Base-by-base conservation (phyloP, 2,113 vertebrate species). In the Pseudonaja textilis region DNA sequence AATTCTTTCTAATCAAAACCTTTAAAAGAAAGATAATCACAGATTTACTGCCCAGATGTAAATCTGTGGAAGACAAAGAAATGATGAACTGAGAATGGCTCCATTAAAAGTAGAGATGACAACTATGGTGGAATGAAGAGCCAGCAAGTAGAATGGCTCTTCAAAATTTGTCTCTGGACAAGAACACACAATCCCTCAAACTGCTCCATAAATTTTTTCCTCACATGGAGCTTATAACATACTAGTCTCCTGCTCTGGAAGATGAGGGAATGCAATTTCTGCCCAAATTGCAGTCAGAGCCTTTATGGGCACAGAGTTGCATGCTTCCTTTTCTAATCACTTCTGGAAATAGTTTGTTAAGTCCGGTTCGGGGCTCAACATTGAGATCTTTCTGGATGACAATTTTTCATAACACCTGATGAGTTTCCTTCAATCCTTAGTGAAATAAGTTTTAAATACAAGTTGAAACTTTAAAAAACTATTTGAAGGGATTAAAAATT, bases 1-100 rank as follows among this genome's bases (percentile, higher is more conserved):
- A 34, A 85, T 29, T 29, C 42, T 93, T 64, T 81, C 18, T 64
- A 93, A 42, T 74, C 89, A 94, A 92, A 52, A 74, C 26, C 52
- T 85, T 90, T 74, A 69, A n/a, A n/a, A 34, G 64, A 69, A 69
- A 34, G 29, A n/a, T 69, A 64, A 64, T 64, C 12, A 69, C 64
- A 69, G 34, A 69, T 69, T 69, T 69, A 34, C 3, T n/a, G 64
- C 64, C 14, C 64, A 34, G 64, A 34, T 69, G 64, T 69, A 69
- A 69, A 69, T 6, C 16, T 16, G 64, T 29, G 2, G 5, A 69
- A 69, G 47, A 50, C 47, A 50, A 50, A 50, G 61, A 69, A 69
- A 69, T 16, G n/a, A 14, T 5, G 14, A 69, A 18, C 29, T 69
- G 64, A n/a, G 61, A 69, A 69, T 69, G 29, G 29, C 26, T 69